Evolutionary conservation across 2,113 vertebrate species (phyloP).

Genomic region (Myanophis thanlyinensis): DNA sequence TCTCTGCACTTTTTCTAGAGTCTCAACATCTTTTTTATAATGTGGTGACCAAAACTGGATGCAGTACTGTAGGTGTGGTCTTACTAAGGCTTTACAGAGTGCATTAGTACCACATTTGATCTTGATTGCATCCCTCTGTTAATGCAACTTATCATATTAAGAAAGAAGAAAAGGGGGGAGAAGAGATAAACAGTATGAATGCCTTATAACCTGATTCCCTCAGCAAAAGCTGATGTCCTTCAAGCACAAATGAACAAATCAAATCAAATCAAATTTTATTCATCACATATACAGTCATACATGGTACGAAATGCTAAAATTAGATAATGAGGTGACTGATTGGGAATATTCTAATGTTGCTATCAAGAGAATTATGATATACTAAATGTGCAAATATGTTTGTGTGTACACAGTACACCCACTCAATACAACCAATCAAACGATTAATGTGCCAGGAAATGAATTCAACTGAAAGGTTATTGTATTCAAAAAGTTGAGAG

Average conservation of each 20-base stretch:
- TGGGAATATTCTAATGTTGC: neutral
- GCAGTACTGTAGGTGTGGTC: too few relatives aligned
- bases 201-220: neutral
- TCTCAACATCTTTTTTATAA: too few relatives aligned
- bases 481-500: neutral
- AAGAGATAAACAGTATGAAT: neutral
- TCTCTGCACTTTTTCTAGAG: too few relatives aligned
- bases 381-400: neutral
- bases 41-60: too few relatives aligned
- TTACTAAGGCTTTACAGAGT: too few relatives aligned
- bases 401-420: neutral
- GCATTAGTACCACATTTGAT: too few relatives aligned
- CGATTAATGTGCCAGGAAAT: slow-evolving; percentile 28
- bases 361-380: slow-evolving; percentile 18
- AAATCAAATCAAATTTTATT: too few relatives aligned
- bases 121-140: too few relatives aligned
- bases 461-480: neutral
- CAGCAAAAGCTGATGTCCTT: neutral
- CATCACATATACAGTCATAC: too few relatives aligned
- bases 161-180: slow-evolving; percentile 7
- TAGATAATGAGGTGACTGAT: neutral
- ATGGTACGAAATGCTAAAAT: too few relatives aligned
- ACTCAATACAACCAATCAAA: slow-evolving; percentile 22
- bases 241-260: slow-evolving; percentile 10
- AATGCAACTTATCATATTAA: neutral